Evolutionary conservation across 2,113 vertebrate genomes (phyloP), one percentile per base, ranked within the genome.

Genomic region (Sinocyclocheilus anshuiensis): DNA sequence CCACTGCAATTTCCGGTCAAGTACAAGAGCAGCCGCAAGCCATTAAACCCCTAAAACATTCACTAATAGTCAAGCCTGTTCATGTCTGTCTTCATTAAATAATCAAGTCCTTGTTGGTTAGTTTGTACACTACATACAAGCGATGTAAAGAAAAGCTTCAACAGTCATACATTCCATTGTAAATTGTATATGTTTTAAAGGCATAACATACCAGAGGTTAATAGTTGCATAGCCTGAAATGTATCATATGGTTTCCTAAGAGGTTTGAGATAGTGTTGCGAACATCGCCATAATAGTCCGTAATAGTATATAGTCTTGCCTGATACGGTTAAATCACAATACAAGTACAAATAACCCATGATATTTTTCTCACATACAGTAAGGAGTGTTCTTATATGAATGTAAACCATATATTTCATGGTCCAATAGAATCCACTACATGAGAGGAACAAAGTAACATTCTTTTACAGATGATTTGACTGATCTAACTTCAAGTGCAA

Each of bases 171-270:
- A 88, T 89, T 88, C 86, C 81, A 65, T 82, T 61, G 45, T 85
- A 63, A 81, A 71, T 69, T 45, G 74, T 81, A 85, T 87, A 83
- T 74, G 88, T 80, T 79, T 78, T 20, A 82, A 86, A 86, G 72
- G 74, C 85, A 50, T 84, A 84, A 80, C 63, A 86, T 78, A 82
- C 77, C 77, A 77, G 87, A 90, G 84, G 82, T 78, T 90, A 74
- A 87, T 83, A 75, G 85, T 88, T 90, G 89, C 89, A 90, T 90
- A 90, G 89, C 83, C 87, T 85, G 77, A 88, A 86, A 86, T 90
- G 77, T 84, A 53, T 67, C 50, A n/a, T 57, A 20, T 86, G 61
- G 24, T 81, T 71, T 81, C 53, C 26, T 74, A 45, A 74, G 33
- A 50, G 36, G 69, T 80, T 71, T 84, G 4, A 69, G 61, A 86